These are phyloP conservation scores for Sphaeramia orbicularis DNA, from an alignment of 2,797 vertebrate genomes.

Conservation along the genomic window DNA sequence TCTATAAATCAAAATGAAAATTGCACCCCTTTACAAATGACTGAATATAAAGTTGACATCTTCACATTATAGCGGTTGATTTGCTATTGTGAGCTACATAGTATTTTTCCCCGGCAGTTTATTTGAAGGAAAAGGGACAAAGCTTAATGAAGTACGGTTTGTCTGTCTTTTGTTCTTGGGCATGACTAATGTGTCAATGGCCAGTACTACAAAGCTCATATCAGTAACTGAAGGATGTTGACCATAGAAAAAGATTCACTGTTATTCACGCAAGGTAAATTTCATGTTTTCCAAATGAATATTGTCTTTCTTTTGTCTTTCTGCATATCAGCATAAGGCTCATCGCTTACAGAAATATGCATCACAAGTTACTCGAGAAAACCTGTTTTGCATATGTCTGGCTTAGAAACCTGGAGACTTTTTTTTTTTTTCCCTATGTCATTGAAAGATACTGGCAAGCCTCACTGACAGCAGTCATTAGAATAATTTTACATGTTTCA, in stretches of 20 bases:
- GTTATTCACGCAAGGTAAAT: slow-evolving; percentile 34
- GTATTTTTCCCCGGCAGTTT: slow-evolving; percentile 71
- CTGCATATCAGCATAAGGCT: no score
- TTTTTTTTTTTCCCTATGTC: slow-evolving; percentile 15
- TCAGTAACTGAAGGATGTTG: slow-evolving; percentile 54
- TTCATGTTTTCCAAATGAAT: slow-evolving; percentile 40
- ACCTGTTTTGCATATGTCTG: slow-evolving; percentile 3
- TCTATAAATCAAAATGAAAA: slow-evolving; percentile 89
- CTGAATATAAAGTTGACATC: slow-evolving; percentile 85
- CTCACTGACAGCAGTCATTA: slow-evolving; percentile 68
- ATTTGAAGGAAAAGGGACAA: slow-evolving; percentile 76
- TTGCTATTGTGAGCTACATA: slow-evolving; percentile 81
- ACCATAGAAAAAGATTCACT: slow-evolving; percentile 38
- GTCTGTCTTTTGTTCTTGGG: slow-evolving; percentile 62
- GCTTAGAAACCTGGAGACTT: slow-evolving; percentile 29
- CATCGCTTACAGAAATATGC: no score
- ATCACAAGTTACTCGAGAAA: slow-evolving; percentile 23
- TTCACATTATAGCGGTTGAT: slow-evolving; percentile 84
- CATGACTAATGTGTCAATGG: slow-evolving; percentile 60
- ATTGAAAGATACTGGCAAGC: slow-evolving; percentile 41
- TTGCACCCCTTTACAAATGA: slow-evolving; percentile 82
- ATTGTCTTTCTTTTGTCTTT: slow-evolving; percentile 24
- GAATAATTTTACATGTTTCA: slow-evolving; percentile 66
- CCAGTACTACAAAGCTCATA: slow-evolving; percentile 42
- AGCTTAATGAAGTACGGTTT: slow-evolving; percentile 76